Base-by-base conservation (phyloP, 2,888 invertebrate genomes). In the Lucinisca nassula region DNA sequence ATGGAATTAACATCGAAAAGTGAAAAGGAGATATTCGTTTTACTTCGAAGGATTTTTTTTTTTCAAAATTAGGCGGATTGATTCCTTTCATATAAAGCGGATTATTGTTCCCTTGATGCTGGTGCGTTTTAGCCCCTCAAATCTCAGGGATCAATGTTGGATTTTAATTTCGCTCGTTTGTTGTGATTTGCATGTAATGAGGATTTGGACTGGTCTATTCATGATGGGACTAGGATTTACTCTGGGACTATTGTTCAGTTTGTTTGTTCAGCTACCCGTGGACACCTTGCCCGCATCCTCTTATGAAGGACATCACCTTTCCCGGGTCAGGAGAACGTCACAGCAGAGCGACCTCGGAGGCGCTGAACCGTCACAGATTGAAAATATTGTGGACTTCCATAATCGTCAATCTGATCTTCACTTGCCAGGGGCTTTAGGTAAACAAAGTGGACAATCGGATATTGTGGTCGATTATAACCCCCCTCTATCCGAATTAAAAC, bases 201-300 rank as follows among this genome's bases (percentile, higher is more conserved):
- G 87, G 86, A 79, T 78, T 38, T 79, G 86, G 30, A 79, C 85
- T 4, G 82, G 81, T 32, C 77, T 92, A 74, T 90, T 92, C 80
- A 94, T 94, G 93, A 90, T 92, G 58, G 93, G 94, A 72, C 89
- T 94, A 51, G 93, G 93, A 51, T 94, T 94, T 77, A 93, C 92
- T 35, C 85, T 94, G 38, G 94, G 94, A 12, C 89, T 94, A 74
- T 91, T 94, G 74, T 91, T 93, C 72, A 93, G 94, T 70, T 90
- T 94, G 61, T 88, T 93, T 24, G 85, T 93, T 45, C 94, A 94
- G 77, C 88, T 94, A 14, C 94, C 94, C 10, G 93, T 90, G 2
- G 92, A 93, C 67, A 90, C 92, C 6, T 84, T 94, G 75, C 94
- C 94, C 10, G 91, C 93, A 40, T 40, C 49, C 32, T 35, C 61